Evolutionary conservation across 2,797 vertebrate genomes (phyloP).

Genomic region (Acipenser transmontanus): DNA sequence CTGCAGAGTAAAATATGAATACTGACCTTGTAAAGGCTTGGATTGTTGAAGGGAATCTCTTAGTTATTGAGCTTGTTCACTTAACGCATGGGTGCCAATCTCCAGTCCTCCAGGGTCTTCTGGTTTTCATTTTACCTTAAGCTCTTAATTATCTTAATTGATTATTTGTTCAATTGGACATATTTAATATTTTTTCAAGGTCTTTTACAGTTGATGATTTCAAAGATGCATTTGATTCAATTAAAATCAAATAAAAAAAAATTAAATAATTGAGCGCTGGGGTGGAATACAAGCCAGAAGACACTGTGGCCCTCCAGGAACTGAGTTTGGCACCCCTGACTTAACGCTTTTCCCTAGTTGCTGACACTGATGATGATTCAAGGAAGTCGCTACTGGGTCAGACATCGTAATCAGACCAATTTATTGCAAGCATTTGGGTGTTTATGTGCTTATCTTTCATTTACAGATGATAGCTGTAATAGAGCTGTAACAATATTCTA

Average conservation of each 20-base stretch:
- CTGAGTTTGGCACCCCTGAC: background rate
- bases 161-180: no score
- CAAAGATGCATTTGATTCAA: no score
- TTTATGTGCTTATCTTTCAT: background rate
- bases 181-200: no score
- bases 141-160: no score
- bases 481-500: background rate
- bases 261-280: no score
- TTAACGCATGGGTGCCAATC: no score
- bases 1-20: background rate
- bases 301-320: no score
- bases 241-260: no score
- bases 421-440: background rate
- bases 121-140: no score
- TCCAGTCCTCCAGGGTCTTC: no score
- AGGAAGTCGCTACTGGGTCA: background rate
- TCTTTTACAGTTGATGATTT: no score
- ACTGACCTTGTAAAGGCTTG: background rate
- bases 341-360: background rate
- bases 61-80: slow-evolving; percentile 1
- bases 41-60: background rate
- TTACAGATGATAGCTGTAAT: background rate
- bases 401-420: background rate
- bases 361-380: background rate
- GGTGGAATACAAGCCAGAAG: no score